A percentile compares a stretch with the other conserved stretches of the same genome.
Conservation (phyloP, 1,140 invertebrate species). For the Leptestheria dahalacensis region DNA sequence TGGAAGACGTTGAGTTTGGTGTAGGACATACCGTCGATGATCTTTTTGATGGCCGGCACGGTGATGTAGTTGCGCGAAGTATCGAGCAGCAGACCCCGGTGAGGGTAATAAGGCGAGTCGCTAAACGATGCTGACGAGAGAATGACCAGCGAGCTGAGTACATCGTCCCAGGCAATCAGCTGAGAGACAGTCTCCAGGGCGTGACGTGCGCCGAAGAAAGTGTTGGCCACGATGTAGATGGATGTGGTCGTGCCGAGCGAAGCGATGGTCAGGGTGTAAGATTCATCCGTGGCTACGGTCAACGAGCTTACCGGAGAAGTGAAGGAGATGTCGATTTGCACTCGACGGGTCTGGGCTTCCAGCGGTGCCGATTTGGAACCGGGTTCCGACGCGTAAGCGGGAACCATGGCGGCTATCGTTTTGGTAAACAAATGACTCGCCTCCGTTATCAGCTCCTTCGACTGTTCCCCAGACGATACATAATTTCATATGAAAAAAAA, state of each 20-base stretch:
- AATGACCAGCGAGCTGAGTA: constrained; percentile 28
- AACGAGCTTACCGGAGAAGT: background rate
- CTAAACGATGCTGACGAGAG: constrained; percentile 37
- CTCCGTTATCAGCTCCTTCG: background rate
- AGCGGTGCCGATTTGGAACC: background rate
- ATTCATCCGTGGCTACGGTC: constrained; percentile 5
- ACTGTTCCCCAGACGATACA: too few relatives aligned
- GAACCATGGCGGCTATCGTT: background rate
- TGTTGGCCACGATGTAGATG: constrained; percentile 41
- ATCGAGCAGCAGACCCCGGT: constrained; percentile 59
- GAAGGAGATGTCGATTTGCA: constrained; percentile 5
- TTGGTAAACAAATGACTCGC: background rate
- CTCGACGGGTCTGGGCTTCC: background rate
- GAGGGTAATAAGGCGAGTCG: constrained; percentile 54
- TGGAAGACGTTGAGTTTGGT: constrained; percentile 74
- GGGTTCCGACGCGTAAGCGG: background rate
- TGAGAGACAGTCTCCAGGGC: constrained; percentile 61
- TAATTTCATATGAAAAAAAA: background rate
- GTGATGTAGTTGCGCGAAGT: constrained; percentile 57
- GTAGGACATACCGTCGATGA: constrained; percentile 61
- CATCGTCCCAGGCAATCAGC: constrained; percentile 34
- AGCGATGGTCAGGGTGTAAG: constrained; percentile 6
- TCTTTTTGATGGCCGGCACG: constrained; percentile 47
- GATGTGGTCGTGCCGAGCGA: constrained; percentile 20
- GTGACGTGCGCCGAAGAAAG: constrained; percentile 57